A percentile compares a stretch with the other conserved stretches of the same genome.
Evolutionary conservation across 2,113 vertebrate genomes (phyloP).

Genomic region (Chrysemys picta): DNA sequence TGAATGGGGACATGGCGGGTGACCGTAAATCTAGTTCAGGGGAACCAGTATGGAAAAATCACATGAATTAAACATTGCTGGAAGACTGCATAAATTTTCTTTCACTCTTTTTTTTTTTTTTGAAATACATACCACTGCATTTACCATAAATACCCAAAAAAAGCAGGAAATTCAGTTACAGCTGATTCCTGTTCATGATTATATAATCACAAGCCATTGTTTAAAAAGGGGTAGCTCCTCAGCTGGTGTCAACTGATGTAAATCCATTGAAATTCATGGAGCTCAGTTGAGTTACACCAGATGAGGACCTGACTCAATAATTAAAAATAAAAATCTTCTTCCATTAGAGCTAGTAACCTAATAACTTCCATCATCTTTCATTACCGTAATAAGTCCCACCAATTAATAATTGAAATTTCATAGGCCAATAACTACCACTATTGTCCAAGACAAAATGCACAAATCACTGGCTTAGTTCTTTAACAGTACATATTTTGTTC

Average conservation of each 20-base stretch:
- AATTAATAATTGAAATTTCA: background rate
- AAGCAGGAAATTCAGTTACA: fast-evolving
- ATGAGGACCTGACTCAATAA: background rate
- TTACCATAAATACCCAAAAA: background rate
- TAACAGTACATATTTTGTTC: background rate
- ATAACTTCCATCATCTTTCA: background rate
- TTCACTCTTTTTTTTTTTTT: background rate
- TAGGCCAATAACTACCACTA: fast-evolving
- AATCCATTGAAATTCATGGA: background rate
- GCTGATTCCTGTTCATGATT: background rate
- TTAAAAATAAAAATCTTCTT: background rate
- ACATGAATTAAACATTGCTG: background rate
- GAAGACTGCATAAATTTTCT: background rate
- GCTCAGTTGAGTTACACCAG: background rate
- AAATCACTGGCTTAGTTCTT: fast-evolving
- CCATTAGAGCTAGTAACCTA: background rate
- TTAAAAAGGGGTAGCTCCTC: background rate
- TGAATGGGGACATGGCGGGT: background rate
- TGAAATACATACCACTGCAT: background rate
- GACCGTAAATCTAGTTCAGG: background rate
- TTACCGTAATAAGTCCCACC: background rate
- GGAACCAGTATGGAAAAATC: background rate
- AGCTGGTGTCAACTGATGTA: background rate
- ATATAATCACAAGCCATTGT: background rate
- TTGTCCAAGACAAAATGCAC: background rate